These are phyloP conservation scores for Euzophera pinguis DNA, from an alignment of 2,888 invertebrate genomes.

Conservation along the genomic window DNA sequence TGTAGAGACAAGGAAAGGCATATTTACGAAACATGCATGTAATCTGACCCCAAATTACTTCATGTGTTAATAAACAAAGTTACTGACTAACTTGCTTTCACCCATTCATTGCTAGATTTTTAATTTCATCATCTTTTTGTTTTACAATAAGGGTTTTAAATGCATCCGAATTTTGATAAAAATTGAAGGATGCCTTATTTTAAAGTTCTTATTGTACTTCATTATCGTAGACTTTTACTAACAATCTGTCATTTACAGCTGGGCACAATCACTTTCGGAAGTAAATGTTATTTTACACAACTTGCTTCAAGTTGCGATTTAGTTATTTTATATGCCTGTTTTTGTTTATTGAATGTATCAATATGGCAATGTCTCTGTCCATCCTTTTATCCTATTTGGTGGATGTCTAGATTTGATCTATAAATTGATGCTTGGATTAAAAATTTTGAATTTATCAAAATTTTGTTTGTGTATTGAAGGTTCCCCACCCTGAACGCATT, in stretches of 20 bases:
- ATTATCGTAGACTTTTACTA: conserved; percentile 8
- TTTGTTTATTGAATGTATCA: conserved; percentile 37
- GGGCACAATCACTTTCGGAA: conserved; percentile 30
- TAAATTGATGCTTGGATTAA: conserved; percentile 37
- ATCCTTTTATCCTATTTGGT: conserved; percentile 54
- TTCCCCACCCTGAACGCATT: conserved; percentile 82
- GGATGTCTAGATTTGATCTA: conserved; percentile 54
- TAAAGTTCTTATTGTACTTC: conserved; percentile 41
- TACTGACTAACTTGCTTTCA: conserved; percentile 73
- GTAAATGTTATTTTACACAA: conserved; percentile 37
- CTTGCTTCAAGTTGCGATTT: conserved; percentile 47
- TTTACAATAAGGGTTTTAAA: conserved; percentile 50
- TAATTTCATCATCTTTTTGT: conserved; percentile 25
- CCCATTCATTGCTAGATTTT: conserved; percentile 47
- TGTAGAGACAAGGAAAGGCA: conserved; percentile 48
- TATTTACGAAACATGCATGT: conserved; percentile 66
- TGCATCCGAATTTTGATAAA: conserved; percentile 26
- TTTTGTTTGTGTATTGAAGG: conserved; percentile 83
- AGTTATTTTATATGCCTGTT: conserved; percentile 39
- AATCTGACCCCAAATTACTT: conserved; percentile 63
- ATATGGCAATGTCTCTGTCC: conserved; percentile 45
- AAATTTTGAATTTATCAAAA: conserved; percentile 57
- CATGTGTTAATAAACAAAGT: conserved; percentile 80
- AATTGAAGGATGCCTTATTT: conserved; percentile 18
- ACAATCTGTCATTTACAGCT: conserved; percentile 27